Conservation (phyloP, 2,797 vertebrate species). For the Acanthopagrus latus region DNA sequence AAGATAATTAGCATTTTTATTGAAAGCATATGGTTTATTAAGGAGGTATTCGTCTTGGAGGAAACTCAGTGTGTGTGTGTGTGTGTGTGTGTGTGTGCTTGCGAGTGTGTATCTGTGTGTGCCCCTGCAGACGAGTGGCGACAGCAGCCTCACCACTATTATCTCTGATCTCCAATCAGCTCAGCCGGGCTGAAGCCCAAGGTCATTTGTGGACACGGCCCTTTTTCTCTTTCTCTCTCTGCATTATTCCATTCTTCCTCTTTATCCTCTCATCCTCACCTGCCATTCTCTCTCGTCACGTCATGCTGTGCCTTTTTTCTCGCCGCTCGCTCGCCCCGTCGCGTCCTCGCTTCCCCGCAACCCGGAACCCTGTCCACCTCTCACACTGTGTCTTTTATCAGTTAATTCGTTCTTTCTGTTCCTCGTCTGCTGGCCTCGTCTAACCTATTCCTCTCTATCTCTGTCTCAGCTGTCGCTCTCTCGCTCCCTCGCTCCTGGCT, state of each 20-base stretch:
- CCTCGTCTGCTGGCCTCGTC: slow-evolving; percentile 72
- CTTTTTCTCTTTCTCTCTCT: slow-evolving; percentile 50
- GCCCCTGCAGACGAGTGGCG: slow-evolving; percentile 57
- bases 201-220: slow-evolving; percentile 74
- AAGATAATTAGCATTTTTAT: slow-evolving; percentile 85
- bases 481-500: slow-evolving; percentile 30
- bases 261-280: slow-evolving; percentile 54
- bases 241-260: slow-evolving; percentile 49
- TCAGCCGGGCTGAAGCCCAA: slow-evolving; percentile 69
- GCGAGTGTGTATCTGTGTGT: slow-evolving; percentile 45
- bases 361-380: slow-evolving; percentile 61
- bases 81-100: slow-evolving; percentile 25
- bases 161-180: slow-evolving; percentile 81
- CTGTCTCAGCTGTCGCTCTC: slow-evolving; percentile 62
- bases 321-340: slow-evolving; percentile 23
- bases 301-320: slow-evolving; percentile 37
- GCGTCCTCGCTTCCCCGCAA: slow-evolving; percentile 25
- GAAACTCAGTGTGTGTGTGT: slow-evolving; percentile 31
- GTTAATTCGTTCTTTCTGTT: slow-evolving; percentile 78
- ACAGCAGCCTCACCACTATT: slow-evolving; percentile 71
- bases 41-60: slow-evolving; percentile 67
- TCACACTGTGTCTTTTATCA: slow-evolving; percentile 75
- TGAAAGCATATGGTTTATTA: slow-evolving; percentile 83
- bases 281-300: slow-evolving; percentile 46
- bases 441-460: slow-evolving; percentile 78